A percentile compares a stretch with the other conserved stretches of the same genome.
Conservation (phyloP, 1,140 invertebrate species). For the Onthophagus taurus region DNA sequence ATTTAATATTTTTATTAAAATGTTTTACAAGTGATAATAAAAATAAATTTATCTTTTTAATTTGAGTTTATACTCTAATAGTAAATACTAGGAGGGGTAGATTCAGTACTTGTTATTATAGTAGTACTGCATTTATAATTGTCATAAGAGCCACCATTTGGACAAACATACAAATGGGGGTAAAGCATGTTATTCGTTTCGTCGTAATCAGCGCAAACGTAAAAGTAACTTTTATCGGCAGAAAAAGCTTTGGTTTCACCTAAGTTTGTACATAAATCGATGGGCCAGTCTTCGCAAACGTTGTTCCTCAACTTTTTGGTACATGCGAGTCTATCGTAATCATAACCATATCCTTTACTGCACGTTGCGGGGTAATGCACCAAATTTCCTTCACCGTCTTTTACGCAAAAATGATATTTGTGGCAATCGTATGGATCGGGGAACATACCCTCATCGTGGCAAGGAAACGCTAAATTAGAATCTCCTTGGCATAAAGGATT, state of each 20-base stretch:
- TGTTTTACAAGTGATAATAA: no score
- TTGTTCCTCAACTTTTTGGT: conserved; percentile 9
- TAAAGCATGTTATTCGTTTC: neutral
- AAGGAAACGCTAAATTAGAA: conserved; percentile 7
- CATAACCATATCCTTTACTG: conserved; percentile 10
- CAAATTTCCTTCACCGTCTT: neutral
- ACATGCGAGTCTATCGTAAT: conserved; percentile 14
- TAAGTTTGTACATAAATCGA: conserved; percentile 8
- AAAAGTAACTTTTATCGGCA: conserved; percentile 18
- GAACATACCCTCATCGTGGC: conserved; percentile 33
- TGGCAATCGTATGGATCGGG: conserved; percentile 39
- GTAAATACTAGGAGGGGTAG: no score
- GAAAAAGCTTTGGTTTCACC: conserved; percentile 13
- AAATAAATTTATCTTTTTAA: no score
- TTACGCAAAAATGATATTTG: conserved; percentile 40
- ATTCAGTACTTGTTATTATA: no score
- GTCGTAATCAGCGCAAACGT: conserved; percentile 13
- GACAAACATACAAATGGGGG: conserved; percentile 16
- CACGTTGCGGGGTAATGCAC: conserved; percentile 6
- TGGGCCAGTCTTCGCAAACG: conserved; percentile 9
- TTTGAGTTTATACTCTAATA: no score
- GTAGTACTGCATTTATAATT: neutral
- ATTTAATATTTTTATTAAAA: no score
- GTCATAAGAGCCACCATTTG: conserved; percentile 13
- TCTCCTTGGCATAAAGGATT: conserved; percentile 1